Evolutionary conservation across 2,797 vertebrate species (phyloP).

Genomic region (Antrozous pallidus): DNA sequence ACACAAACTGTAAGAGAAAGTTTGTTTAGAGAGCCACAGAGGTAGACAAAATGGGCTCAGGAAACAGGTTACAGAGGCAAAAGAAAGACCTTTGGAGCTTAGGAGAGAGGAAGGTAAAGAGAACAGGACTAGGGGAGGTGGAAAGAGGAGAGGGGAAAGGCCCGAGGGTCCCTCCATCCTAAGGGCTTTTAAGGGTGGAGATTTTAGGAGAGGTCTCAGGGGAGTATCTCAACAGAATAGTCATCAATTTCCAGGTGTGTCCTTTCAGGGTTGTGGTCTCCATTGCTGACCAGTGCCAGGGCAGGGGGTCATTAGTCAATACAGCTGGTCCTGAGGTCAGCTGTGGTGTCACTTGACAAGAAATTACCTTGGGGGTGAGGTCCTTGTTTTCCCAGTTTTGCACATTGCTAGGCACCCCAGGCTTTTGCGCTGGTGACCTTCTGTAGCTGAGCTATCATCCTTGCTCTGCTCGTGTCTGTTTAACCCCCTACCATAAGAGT

Average conservation of each 20-base stretch:
- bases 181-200: background rate
- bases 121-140: background rate
- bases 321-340: background rate
- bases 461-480: background rate
- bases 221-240: background rate
- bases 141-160: background rate
- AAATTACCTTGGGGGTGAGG: background rate
- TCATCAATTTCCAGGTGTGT: background rate
- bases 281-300: background rate
- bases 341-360: background rate
- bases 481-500: background rate
- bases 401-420: background rate
- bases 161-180: background rate
- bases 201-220: background rate
- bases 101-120: background rate
- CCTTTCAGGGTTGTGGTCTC: background rate
- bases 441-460: background rate
- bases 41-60: background rate
- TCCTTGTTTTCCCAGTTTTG: background rate
- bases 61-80: background rate
- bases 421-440: background rate
- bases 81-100: background rate
- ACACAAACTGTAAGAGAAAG: too few species aligned
- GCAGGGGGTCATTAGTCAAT: background rate
- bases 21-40: background rate